A percentile compares a stretch with the other conserved stretches of the same genome.
These are phyloP conservation scores for Thermophis baileyi DNA, from an alignment of 2,113 vertebrate species.

Conservation along the genomic window DNA sequence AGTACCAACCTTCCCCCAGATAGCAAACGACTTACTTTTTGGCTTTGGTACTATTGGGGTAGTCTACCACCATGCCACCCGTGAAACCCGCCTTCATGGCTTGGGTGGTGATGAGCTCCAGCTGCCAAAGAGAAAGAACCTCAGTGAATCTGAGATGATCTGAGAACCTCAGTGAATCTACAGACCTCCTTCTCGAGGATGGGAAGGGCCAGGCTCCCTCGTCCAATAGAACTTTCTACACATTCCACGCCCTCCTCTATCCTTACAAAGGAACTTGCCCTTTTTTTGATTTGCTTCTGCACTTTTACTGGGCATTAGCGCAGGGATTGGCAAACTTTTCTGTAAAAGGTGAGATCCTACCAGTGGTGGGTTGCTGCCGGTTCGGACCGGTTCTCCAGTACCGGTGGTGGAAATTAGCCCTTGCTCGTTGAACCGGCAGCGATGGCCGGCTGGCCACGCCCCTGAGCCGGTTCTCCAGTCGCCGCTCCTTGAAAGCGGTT, in stretches of 20 bases:
- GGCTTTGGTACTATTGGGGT: constrained; percentile 92
- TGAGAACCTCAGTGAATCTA: neutral
- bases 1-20: rapidly evolving
- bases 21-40: constrained; percentile 84
- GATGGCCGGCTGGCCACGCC: too few relatives aligned
- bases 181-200: neutral
- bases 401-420: too few relatives aligned
- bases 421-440: too few relatives aligned
- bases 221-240: too few relatives aligned
- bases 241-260: neutral
- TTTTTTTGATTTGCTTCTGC: neutral
- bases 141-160: too few relatives aligned
- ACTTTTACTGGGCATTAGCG: neutral
- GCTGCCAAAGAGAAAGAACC: constrained; percentile 60
- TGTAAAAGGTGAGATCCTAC: neutral
- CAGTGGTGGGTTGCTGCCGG: too few relatives aligned
- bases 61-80: constrained; percentile 96
- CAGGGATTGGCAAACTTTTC: neutral
- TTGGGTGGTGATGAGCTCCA: constrained; percentile 91
- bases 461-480: too few relatives aligned
- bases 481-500: too few relatives aligned
- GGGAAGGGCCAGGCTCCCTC: neutral
- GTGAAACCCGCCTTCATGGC: constrained; percentile 93
- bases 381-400: too few relatives aligned
- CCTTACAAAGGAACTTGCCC: neutral